Base-by-base conservation (phyloP, 2,888 invertebrate species). In the Clivina fossor region DNA sequence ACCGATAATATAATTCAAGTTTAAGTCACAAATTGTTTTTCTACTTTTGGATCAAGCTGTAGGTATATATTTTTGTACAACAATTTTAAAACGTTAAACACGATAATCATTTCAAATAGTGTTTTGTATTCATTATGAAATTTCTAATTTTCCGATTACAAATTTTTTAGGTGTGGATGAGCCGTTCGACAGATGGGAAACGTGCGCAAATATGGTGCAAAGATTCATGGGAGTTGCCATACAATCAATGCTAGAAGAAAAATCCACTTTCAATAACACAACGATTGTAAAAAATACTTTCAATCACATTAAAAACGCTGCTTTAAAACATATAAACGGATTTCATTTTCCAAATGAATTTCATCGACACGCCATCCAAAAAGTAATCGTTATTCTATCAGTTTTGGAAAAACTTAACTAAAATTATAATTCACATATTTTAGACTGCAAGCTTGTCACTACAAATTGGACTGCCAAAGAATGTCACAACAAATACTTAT, bases 191-290 rank as follows among this genome's bases (percentile, higher is more conserved):
- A 68, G 79, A 40, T 80, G 80, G 80, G 79, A 80, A 66, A 71
- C 75, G 61, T 81, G 81, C 63, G 66, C 76, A 4, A 67, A 71
- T 56, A 70, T 77, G 20, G 68, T 77, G 1, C 70, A 74, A 43
- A 71, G 71, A 47, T 75, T 74, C 61, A 77, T 80, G 71, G 75
- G 76, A 3, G 70, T 77, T 47, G 79, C 76, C 2, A 62, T 76
- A 43, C 73, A 78, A 41, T 70, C 74, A 8, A 65, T 76, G 26
- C 67, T 76, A 19, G 74, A 78, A 58, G 65, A 70, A 38, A 55
- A 59, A 15, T 60, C 64, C 48, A 66, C 68, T 2, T 65, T 71
- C 55, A 66, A 54, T 41, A 66, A 64, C 20, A 56, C 53, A 7
- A 66, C 68, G 1, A 51, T 62, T 35, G 64, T 70, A 28, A 61